Evolutionary conservation across 1,140 invertebrate species (phyloP), one percentile per base, ranked within the genome.

Genomic region (Chironomus tepperi): DNA sequence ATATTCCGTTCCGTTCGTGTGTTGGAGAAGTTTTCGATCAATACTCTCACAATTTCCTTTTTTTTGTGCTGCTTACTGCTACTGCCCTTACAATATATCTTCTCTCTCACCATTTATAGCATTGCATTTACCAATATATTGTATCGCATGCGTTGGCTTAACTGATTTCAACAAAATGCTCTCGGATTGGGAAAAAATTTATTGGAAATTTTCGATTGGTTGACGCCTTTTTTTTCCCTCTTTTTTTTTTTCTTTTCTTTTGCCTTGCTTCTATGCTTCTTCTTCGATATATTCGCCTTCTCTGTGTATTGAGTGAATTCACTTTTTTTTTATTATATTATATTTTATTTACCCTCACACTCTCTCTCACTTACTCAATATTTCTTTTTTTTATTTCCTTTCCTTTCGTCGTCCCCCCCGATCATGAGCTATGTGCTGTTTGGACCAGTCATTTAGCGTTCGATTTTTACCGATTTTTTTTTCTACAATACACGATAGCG

Each of bases 161-260:
- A 70, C 65, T 70, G 65, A 70, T 70, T 70, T 70, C 19, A 19
- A 21, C 19, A 70, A 16, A 70, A 70, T 70, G 65, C 47, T 57
- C 47, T 57, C 47, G 47, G 47, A 57, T 57, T 57, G 47, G 47
- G 47, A 70, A 70, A 70, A 70, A 70, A 70, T 70, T 70, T 70
- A 70, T 70, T 70, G 65, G 65, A 70, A 70, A 70, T 70, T 70
- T 70, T 70, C 65, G 65, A 70, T 70, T 70, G 65, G 65, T 70
- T 70, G 65, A 70, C 65, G 65, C 65, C 65, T 21, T 70, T 70
- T n/a, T n/a, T 21, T 70, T 70, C 19, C 65, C 19, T 21, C 19
- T 21, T 21, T 21, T 70, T 16, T 16, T 9, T 19, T 18, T 70
- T 18, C 65, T 19, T 18, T 18, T 18, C n/a, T 10, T 70, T 67